Evolutionary conservation across 2,888 invertebrate genomes (phyloP).

Genomic region (Actias luna): DNA sequence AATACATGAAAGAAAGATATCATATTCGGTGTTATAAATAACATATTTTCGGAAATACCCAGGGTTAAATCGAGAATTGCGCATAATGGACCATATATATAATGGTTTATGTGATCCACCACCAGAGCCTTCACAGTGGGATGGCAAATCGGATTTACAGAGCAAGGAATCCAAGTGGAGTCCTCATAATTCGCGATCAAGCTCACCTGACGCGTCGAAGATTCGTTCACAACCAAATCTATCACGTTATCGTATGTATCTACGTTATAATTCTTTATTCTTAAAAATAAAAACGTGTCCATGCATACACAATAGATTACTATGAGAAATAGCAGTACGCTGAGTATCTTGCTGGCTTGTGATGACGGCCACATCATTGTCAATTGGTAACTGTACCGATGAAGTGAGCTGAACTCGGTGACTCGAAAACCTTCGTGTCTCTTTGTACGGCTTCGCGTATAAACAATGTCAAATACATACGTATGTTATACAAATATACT

Average conservation of each 20-base stretch:
- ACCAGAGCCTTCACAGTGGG: conserved; percentile 92
- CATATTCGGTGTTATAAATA: conserved; percentile 89
- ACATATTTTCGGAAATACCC: conserved; percentile 81
- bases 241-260: conserved; percentile 58
- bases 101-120: conserved; percentile 92
- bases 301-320: conserved; percentile 86
- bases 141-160: conserved; percentile 88
- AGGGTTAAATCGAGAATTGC: conserved; percentile 85
- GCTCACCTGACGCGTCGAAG: conserved; percentile 47
- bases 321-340: conserved; percentile 79
- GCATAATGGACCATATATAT: conserved; percentile 90
- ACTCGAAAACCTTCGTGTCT: not conserved
- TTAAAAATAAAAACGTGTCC: conserved; percentile 87
- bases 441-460: conserved; percentile 16
- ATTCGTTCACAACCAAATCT: conserved; percentile 38
- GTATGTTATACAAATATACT: not conserved
- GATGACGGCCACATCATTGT: conserved; percentile 88
- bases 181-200: conserved; percentile 68
- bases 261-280: conserved; percentile 86
- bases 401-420: not conserved
- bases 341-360: conserved; percentile 86
- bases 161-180: conserved; percentile 84
- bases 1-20: conserved; percentile 91
- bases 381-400: conserved; percentile 3
- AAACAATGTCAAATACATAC: not conserved